Conservation (phyloP, 2,888 invertebrate genomes). For the Drosophila siamana region DNA sequence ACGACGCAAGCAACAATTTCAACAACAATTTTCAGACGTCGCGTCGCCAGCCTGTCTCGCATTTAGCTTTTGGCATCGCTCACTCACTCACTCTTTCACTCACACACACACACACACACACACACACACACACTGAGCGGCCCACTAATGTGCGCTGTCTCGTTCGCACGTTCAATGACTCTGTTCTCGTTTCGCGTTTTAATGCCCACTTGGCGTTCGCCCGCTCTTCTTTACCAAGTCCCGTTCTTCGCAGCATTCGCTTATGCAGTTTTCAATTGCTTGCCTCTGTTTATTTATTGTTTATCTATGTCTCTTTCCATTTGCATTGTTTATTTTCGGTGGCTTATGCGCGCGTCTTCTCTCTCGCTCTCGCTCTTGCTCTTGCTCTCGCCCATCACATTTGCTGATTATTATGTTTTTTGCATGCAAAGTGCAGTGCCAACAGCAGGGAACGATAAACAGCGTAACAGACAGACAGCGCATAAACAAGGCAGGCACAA, state of each 20-base stretch:
- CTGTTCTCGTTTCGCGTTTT: constrained; percentile 29
- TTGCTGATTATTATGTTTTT: constrained; percentile 74
- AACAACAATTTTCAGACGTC: constrained; percentile 32
- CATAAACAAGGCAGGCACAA: constrained; percentile 67
- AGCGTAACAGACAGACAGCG: constrained; percentile 54
- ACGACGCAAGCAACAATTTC: constrained; percentile 17
- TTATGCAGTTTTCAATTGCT: constrained; percentile 68
- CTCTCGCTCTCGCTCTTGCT: constrained; percentile 5
- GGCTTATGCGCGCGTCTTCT: constrained; percentile 55
- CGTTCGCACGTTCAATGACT: constrained; percentile 68
- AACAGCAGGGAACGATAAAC: constrained; percentile 68
- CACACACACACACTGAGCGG: constrained; percentile 1
- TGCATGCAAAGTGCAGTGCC: constrained; percentile 78
- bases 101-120: constrained; percentile 7
- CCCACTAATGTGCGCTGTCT: constrained; percentile 7
- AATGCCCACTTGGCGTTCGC: constrained; percentile 33
- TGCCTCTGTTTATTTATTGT: constrained; percentile 74
- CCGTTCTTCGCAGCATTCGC: constrained; percentile 23
- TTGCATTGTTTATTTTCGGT: constrained; percentile 76
- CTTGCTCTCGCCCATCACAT: constrained; percentile 12
- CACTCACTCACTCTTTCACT: constrained; percentile 4
- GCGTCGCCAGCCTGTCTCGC: constrained; percentile 64
- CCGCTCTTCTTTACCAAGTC: background rate
- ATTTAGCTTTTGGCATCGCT: constrained; percentile 30
- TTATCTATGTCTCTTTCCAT: constrained; percentile 70